A percentile compares a stretch with the other conserved stretches of the same genome.
phyloP scores from a whole-genome alignment of 2,113 vertebrate genomes.

The Nematolebias whitei region DNA sequence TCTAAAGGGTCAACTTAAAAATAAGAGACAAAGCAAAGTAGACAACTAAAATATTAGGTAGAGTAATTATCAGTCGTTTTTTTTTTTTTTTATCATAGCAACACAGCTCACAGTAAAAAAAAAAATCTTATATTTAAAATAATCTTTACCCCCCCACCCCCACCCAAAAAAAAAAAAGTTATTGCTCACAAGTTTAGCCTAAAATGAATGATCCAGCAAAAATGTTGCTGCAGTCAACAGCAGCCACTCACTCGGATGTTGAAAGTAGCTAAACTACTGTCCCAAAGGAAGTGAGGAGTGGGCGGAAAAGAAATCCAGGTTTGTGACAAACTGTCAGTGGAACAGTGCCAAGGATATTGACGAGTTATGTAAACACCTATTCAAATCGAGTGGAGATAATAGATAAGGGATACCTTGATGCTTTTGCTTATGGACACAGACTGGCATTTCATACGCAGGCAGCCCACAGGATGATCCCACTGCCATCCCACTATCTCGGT shows the following conservation, averaged over 20 bases:
- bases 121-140: not conserved
- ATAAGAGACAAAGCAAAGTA: not conserved
- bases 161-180: slow-evolving; percentile 6
- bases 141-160: too few relatives aligned
- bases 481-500: slow-evolving; percentile 59
- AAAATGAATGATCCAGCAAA: slow-evolving; percentile 40
- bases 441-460: slow-evolving; percentile 59
- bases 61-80: not conserved
- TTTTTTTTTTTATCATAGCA: not conserved
- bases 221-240: slow-evolving; percentile 26
- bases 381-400: slow-evolving; percentile 27
- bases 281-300: slow-evolving; percentile 48
- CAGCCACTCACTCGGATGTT: slow-evolving; percentile 30
- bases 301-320: slow-evolving; percentile 42
- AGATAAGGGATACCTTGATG: slow-evolving; percentile 32
- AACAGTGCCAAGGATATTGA: slow-evolving; percentile 46
- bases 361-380: slow-evolving; percentile 66
- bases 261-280: slow-evolving; percentile 37
- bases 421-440: slow-evolving; percentile 50
- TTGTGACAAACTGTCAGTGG: slow-evolving; percentile 59
- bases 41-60: not conserved
- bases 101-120: not conserved
- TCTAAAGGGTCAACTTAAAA: not conserved
- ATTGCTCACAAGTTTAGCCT: not conserved
- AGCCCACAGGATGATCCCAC: slow-evolving; percentile 58